Conservation (phyloP, 2,113 vertebrate genomes). For the Hypanus sabinus region DNA sequence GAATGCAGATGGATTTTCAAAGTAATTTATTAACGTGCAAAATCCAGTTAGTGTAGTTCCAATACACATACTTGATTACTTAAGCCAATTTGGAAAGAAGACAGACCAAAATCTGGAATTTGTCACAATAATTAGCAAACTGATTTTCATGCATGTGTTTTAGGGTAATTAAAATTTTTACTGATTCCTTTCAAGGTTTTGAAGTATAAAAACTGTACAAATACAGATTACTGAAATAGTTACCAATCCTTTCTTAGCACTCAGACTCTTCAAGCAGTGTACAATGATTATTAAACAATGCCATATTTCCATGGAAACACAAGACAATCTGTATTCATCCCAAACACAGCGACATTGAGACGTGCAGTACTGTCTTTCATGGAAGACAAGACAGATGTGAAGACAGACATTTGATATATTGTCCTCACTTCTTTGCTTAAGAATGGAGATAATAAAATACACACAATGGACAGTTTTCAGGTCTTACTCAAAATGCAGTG, state of each 20-base stretch:
- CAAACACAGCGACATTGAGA: not conserved
- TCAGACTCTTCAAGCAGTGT: not conserved
- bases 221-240: not conserved
- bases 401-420: slow-evolving; percentile 10
- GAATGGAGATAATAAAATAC: not conserved
- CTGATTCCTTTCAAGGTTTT: not conserved
- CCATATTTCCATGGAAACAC: not conserved
- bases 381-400: slow-evolving; percentile 2
- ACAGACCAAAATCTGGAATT: not conserved
- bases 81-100: not conserved
- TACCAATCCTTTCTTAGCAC: not conserved
- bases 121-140: not conserved
- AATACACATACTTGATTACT: not conserved
- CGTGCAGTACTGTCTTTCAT: not conserved
- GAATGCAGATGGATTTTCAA: not conserved
- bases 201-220: not conserved
- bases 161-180: not conserved
- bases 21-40: not conserved
- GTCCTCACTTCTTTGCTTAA: not conserved
- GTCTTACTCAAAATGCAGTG: not conserved
- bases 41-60: too few relatives aligned
- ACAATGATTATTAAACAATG: not conserved
- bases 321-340: not conserved
- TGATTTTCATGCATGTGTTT: not conserved
- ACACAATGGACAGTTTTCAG: not conserved